These are phyloP conservation scores for Halichondria panicea DNA, from an alignment of 37 sponge, comb jelly and placozoan species.

Conservation along the genomic window DNA sequence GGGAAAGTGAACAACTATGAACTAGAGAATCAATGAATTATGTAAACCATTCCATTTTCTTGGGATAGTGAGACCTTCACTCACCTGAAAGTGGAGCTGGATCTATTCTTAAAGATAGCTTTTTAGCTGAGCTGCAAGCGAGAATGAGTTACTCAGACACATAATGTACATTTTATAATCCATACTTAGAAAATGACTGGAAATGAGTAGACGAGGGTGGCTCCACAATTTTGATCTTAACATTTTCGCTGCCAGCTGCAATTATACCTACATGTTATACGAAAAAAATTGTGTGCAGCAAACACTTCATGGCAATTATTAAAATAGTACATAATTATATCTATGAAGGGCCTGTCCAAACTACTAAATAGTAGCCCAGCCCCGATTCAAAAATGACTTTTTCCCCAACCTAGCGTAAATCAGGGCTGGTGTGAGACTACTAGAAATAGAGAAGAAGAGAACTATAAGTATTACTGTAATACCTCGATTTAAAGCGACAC, in stretches of 20 bases:
- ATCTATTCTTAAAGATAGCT: slow-evolving; percentile 6
- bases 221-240: slow-evolving; percentile 59
- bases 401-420: too few relatives aligned
- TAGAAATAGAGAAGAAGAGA: too few relatives aligned
- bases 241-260: not conserved
- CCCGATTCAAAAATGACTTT: too few relatives aligned
- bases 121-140: not conserved
- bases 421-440: too few relatives aligned
- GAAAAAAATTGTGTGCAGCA: too few relatives aligned
- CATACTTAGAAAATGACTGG: slow-evolving; percentile 1
- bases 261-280: too few relatives aligned
- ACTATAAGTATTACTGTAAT: too few relatives aligned
- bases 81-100: slow-evolving; percentile 14
- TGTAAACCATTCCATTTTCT: not conserved
- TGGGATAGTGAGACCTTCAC: not conserved
- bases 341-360: too few relatives aligned
- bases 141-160: not conserved
- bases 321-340: too few relatives aligned
- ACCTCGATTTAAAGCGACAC: too few relatives aligned
- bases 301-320: too few relatives aligned
- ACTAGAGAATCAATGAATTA: not conserved
- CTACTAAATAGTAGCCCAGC: too few relatives aligned
- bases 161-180: not conserved
- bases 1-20: not conserved
- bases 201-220: slow-evolving; percentile 28